phyloP scores from a whole-genome alignment of 53 echinoderm and acorn worm species.

The Echinometra lucunter region DNA sequence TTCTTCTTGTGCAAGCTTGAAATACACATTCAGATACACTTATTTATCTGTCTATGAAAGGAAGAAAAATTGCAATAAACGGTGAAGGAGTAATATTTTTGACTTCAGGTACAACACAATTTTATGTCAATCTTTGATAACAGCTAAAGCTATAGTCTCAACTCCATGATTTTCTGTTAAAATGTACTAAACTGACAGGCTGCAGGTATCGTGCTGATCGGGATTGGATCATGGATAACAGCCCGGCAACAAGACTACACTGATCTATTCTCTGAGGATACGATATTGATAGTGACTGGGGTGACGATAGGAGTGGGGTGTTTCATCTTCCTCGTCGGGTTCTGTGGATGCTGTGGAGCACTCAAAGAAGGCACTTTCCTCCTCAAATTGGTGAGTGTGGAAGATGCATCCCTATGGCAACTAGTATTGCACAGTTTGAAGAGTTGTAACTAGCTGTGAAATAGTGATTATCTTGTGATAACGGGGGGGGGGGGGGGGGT shows the following conservation, averaged over 20 bases:
- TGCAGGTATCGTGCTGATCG: conserved; percentile 81
- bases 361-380: conserved; percentile 70
- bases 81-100: too few relatives aligned
- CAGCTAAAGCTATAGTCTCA: neutral
- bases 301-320: conserved; percentile 75
- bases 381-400: conserved; percentile 70
- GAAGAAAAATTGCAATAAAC: too few relatives aligned
- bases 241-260: conserved; percentile 73
- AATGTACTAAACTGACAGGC: conserved; percentile 64
- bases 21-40: too few relatives aligned
- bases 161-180: neutral
- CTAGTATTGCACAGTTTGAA: too few relatives aligned
- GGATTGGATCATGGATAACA: conserved; percentile 80
- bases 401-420: neutral
- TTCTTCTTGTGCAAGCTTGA: too few relatives aligned
- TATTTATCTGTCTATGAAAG: too few relatives aligned
- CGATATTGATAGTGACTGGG: conserved; percentile 75
- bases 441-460: too few relatives aligned
- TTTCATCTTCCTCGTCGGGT: conserved; percentile 77
- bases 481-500: neutral
- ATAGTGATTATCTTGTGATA: neutral
- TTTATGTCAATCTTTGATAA: too few relatives aligned
- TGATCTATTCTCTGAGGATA: conserved; percentile 76
- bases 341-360: conserved; percentile 82
- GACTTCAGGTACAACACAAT: too few relatives aligned